Percentiles rank a stretch among this genome's conserved stretches.
phyloP scores from a whole-genome alignment of 2,797 vertebrate species.

The Danio albolineatus region DNA sequence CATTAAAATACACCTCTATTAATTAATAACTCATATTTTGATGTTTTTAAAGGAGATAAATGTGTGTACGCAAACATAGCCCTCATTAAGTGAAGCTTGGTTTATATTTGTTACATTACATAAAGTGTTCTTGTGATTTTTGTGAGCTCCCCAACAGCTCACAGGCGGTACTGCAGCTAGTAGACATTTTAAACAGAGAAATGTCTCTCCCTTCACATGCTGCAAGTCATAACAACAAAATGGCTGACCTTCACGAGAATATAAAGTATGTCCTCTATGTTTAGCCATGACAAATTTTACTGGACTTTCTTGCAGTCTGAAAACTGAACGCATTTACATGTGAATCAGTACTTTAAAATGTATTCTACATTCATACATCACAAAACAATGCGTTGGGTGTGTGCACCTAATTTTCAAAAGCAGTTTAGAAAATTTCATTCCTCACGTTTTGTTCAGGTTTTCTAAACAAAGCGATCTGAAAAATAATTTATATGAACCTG shows the following conservation, averaged over 20 bases:
- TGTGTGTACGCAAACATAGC: background rate
- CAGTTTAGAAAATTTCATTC: too few species aligned
- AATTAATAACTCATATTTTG: background rate
- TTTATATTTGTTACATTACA: background rate
- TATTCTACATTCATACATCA: background rate
- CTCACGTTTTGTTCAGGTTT: background rate
- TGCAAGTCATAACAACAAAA: slow-evolving; percentile 59
- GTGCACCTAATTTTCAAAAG: background rate
- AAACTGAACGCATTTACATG: background rate
- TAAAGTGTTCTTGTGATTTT: background rate
- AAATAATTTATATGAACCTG: background rate
- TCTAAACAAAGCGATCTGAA: background rate
- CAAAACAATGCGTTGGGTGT: background rate
- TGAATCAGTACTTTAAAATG: background rate
- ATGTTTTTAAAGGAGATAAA: background rate
- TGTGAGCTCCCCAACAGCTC: slow-evolving; percentile 23
- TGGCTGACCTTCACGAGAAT: slow-evolving; percentile 54
- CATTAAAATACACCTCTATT: background rate
- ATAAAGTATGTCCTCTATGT: background rate
- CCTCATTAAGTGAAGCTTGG: background rate
- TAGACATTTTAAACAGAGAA: slow-evolving; percentile 38
- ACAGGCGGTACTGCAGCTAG: slow-evolving; percentile 32
- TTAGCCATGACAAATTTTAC: background rate
- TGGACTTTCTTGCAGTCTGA: background rate
- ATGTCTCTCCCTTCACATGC: slow-evolving; percentile 18